Conservation (phyloP, 2,888 invertebrate genomes). For the Epistrophe eligans region DNA sequence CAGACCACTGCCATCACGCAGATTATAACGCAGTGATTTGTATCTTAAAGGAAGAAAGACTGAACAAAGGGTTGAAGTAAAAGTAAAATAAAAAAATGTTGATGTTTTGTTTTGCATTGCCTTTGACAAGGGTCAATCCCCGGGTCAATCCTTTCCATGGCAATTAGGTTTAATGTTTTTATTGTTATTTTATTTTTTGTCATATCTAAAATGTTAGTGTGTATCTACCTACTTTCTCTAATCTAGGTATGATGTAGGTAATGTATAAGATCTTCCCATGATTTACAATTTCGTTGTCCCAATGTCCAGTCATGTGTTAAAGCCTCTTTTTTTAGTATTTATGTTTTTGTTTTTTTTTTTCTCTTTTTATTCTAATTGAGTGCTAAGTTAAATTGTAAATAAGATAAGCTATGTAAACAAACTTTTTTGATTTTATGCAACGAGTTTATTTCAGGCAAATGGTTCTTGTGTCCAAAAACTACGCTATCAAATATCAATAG, state of each 20-base stretch:
- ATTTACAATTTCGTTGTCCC: background rate
- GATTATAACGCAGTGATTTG: conserved; percentile 12
- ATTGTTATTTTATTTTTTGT: conserved; percentile 51
- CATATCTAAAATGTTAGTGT: background rate
- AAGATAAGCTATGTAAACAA: conserved; percentile 58
- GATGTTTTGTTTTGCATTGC: conserved; percentile 54
- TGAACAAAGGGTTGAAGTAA: conserved; percentile 21
- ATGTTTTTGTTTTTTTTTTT: background rate
- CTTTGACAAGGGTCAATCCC: conserved; percentile 64
- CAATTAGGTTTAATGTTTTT: conserved; percentile 62
- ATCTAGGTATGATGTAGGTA: no score
- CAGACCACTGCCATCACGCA: conserved; percentile 28
- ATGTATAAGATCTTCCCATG: conserved; percentile 20
- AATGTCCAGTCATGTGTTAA: conserved; percentile 26
- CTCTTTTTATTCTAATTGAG: background rate
- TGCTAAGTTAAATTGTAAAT: background rate
- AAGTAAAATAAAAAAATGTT: conserved; percentile 9
- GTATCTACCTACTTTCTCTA: background rate
- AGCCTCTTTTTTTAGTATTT: conserved; percentile 8
- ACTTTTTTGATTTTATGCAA: conserved; percentile 39
- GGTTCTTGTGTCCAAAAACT: conserved; percentile 19
- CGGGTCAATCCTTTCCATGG: conserved; percentile 58
- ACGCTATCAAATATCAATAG: background rate
- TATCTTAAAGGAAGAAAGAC: background rate
- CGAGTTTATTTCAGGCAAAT: conserved; percentile 50